A percentile compares a stretch with the other conserved stretches of the same genome.
Evolutionary conservation across 2,888 invertebrate species (phyloP).

Genomic region (Luperina testacea): DNA sequence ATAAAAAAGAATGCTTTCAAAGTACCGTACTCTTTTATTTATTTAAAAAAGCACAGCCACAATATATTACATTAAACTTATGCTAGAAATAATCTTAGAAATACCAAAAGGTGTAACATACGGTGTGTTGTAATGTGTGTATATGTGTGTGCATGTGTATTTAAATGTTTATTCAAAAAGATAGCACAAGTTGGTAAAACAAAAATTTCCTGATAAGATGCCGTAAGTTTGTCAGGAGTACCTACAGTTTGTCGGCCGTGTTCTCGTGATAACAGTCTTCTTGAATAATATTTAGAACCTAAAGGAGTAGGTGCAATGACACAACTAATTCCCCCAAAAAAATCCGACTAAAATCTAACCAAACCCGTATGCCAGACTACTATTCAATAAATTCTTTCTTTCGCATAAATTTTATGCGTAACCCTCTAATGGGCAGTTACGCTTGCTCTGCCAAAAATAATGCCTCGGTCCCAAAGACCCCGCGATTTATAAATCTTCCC

Average conservation of each 20-base stretch:
- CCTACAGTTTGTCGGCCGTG: neutral
- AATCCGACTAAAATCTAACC: neutral
- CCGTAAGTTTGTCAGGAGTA: neutral
- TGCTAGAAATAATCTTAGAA: no score
- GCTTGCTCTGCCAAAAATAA: slow-evolving; percentile 83
- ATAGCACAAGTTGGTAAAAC: neutral
- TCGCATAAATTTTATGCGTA: slow-evolving; percentile 65
- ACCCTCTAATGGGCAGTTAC: slow-evolving; percentile 82
- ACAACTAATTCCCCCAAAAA: neutral
- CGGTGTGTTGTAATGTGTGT: no score
- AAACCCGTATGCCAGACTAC: slow-evolving; percentile 23
- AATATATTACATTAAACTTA: no score
- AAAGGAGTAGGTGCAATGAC: neutral
- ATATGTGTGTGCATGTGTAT: no score
- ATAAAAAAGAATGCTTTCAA: no score
- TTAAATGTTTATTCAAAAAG: neutral
- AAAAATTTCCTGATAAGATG: neutral
- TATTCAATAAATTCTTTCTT: slow-evolving; percentile 41
- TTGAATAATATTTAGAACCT: neutral
- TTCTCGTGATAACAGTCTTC: neutral
- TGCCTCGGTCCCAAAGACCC: slow-evolving; percentile 71
- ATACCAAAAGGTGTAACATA: no score
- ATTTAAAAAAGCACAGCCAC: neutral
- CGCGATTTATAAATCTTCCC: slow-evolving; percentile 79
- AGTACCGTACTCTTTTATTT: neutral